phyloP scores from a whole-genome alignment of 1,140 invertebrate genomes.

The Arion vulgaris region DNA sequence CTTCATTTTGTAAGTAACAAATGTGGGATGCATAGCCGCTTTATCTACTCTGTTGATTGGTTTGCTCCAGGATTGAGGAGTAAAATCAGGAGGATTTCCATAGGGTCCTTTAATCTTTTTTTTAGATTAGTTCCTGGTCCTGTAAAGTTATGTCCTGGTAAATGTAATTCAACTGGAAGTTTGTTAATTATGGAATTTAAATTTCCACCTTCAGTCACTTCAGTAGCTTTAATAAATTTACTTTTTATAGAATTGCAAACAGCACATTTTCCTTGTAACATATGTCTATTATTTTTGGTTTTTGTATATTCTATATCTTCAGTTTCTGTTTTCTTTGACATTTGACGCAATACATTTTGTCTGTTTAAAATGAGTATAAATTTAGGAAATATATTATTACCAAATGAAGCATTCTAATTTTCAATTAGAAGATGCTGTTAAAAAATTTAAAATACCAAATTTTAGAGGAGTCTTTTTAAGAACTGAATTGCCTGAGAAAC shows the following conservation, averaged over 20 bases:
- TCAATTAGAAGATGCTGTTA: background rate
- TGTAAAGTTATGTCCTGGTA: constrained; percentile 1
- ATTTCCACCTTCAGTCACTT: background rate
- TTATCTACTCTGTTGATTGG: constrained; percentile 1
- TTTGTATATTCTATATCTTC: background rate
- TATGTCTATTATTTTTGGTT: constrained; percentile 3
- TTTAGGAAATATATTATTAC: background rate
- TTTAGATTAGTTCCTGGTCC: background rate
- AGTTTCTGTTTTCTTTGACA: constrained; percentile 7
- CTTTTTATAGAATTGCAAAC: background rate
- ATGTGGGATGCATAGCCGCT: background rate
- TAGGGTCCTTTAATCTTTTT: background rate
- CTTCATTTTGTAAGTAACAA: constrained; percentile 9
- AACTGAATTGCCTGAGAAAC: background rate
- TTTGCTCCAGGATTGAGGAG: constrained; percentile 1
- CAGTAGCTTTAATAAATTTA: background rate
- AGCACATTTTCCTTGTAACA: background rate
- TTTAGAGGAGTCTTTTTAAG: constrained; percentile 1
- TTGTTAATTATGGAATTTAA: background rate
- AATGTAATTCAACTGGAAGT: background rate
- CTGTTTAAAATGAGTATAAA: background rate
- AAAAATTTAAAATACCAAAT: constrained; percentile 1
- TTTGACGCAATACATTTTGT: constrained; percentile 2
- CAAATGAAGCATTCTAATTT: background rate
- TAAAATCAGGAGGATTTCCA: background rate